Conservation (phyloP, 1,140 invertebrate genomes). For the Ceratitis capitata region DNA sequence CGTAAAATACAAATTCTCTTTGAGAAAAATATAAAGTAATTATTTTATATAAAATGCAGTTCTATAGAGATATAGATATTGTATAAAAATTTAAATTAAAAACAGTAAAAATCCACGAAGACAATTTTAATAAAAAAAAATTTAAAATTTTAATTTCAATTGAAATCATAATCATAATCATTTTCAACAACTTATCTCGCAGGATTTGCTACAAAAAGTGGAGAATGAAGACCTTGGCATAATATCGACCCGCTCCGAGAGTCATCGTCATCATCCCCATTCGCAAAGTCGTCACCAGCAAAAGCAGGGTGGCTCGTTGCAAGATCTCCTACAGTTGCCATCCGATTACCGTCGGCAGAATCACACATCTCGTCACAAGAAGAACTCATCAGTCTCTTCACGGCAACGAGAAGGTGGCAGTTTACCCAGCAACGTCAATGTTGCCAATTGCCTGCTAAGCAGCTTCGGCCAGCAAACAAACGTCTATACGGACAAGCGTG, state of each 20-base stretch:
- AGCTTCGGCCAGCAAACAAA: background rate
- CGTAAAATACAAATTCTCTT: no score
- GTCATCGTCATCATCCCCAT: constrained; percentile 40
- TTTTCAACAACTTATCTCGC: background rate
- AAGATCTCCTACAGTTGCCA: constrained; percentile 58
- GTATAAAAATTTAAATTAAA: no score
- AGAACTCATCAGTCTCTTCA: constrained; percentile 67
- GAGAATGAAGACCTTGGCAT: constrained; percentile 60
- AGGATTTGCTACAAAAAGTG: constrained; percentile 64
- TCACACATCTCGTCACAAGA: constrained; percentile 47
- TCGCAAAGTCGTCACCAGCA: constrained; percentile 50
- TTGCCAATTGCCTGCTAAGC: constrained; percentile 56
- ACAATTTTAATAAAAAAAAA: no score
- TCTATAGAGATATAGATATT: no score
- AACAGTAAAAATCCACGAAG: no score
- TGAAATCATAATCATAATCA: no score
- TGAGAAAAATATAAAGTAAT: no score
- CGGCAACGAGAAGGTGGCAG: constrained; percentile 75
- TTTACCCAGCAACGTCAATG: constrained; percentile 71
- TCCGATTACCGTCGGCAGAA: constrained; percentile 55
- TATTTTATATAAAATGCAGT: no score
- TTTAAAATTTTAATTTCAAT: no score
- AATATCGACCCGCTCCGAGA: constrained; percentile 50
- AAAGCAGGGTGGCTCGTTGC: constrained; percentile 63
- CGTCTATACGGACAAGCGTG: background rate